A percentile compares a stretch with the other conserved stretches of the same genome.
Evolutionary conservation across 2,888 invertebrate genomes (phyloP).

Genomic region (Dryomyza anilis): DNA sequence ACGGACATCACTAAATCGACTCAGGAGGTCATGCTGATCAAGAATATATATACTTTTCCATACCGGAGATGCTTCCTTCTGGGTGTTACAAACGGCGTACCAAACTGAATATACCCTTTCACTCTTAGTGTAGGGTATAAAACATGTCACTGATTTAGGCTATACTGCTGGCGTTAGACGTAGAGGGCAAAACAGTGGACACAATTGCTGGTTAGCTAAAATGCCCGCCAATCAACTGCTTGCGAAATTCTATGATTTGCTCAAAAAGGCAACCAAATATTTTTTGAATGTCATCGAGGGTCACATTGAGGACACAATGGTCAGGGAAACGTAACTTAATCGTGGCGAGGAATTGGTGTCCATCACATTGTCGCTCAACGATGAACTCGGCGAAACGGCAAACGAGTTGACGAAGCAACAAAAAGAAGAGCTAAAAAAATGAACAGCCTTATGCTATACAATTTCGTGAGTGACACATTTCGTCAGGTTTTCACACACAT

Average conservation of each 20-base stretch:
- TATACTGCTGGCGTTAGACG: slow-evolving; percentile 84
- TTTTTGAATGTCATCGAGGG: slow-evolving; percentile 72
- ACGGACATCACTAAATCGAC: too few species aligned
- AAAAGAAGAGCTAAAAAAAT: slow-evolving; percentile 74
- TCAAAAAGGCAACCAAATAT: slow-evolving; percentile 66
- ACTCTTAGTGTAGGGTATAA: too few species aligned
- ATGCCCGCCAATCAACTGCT: slow-evolving; percentile 84
- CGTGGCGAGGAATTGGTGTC: slow-evolving; percentile 66
- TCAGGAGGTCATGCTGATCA: too few species aligned
- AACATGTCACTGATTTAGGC: slow-evolving; percentile 66
- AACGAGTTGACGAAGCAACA: slow-evolving; percentile 78
- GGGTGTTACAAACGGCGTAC: too few species aligned
- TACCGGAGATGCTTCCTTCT: too few species aligned
- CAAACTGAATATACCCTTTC: too few species aligned
- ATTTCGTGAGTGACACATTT: too few species aligned
- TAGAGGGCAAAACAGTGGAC: slow-evolving; percentile 93
- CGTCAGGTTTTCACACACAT: too few species aligned
- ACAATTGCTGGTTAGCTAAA: slow-evolving; percentile 81
- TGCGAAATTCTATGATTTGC: slow-evolving; percentile 83
- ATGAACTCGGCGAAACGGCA: slow-evolving; percentile 81
- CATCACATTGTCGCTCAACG: slow-evolving; percentile 69
- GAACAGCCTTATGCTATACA: too few species aligned
- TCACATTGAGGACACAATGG: slow-evolving; percentile 69
- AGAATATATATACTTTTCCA: too few species aligned
- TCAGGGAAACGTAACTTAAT: slow-evolving; percentile 63